Evolutionary conservation across 2,888 invertebrate species (phyloP).

Genomic region (Macrophya alboannulata): DNA sequence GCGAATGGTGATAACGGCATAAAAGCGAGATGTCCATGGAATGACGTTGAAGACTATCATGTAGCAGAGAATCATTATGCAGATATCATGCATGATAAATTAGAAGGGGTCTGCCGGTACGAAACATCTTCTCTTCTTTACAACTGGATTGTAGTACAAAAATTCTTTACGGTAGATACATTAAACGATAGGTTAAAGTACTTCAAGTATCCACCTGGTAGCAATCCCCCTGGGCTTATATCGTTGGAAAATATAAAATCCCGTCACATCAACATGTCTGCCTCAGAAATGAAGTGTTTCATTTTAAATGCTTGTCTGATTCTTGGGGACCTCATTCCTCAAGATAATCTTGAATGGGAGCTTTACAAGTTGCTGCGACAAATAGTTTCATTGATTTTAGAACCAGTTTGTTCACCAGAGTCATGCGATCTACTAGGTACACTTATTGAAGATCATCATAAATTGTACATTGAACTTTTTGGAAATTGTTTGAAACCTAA

Average conservation of each 20-base stretch:
- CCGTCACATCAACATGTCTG: constrained; percentile 58
- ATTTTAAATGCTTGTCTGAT: constrained; percentile 59
- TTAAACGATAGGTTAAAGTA: constrained; percentile 60
- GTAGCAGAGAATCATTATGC: constrained; percentile 54
- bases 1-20: constrained; percentile 41
- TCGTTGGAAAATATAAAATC: constrained; percentile 48
- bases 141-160: constrained; percentile 55
- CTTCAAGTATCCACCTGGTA: constrained; percentile 54
- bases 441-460: constrained; percentile 59
- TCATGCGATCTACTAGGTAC: constrained; percentile 49
- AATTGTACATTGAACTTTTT: constrained; percentile 56
- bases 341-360: constrained; percentile 57
- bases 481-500: constrained; percentile 60
- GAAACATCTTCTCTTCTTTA: constrained; percentile 55
- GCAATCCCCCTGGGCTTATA: constrained; percentile 59
- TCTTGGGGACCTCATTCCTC: constrained; percentile 58
- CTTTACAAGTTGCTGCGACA: constrained; percentile 58
- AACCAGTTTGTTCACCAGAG: neutral
- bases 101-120: constrained; percentile 58
- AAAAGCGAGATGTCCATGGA: constrained; percentile 53
- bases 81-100: constrained; percentile 59
- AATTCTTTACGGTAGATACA: constrained; percentile 58
- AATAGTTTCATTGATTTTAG: constrained; percentile 59
- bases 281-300: constrained; percentile 60
- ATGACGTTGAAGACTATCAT: constrained; percentile 48